Conservation (phyloP, 2,113 vertebrate genomes). For the Periophthalmodon schlosseri region DNA sequence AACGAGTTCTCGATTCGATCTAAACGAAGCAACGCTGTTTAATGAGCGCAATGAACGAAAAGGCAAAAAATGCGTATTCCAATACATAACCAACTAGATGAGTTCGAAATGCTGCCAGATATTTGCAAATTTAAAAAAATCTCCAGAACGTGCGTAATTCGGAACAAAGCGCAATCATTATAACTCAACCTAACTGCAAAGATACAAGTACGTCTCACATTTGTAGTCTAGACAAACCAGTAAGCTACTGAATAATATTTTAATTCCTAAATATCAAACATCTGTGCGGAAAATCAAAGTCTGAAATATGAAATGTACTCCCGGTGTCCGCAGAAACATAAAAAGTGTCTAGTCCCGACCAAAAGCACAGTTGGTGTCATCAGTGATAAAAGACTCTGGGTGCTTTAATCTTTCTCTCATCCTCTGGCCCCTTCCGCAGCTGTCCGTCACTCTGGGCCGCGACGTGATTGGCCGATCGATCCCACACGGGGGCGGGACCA, state of each 20-base stretch:
- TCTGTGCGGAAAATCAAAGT: no score
- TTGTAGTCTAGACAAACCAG: no score
- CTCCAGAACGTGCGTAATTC: not conserved
- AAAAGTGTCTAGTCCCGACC: not conserved
- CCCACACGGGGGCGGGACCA: constrained; percentile 46
- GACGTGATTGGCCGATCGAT: constrained; percentile 63
- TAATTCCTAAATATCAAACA: not conserved
- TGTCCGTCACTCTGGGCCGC: constrained; percentile 58
- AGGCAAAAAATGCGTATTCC: not conserved
- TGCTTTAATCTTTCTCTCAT: constrained; percentile 28
- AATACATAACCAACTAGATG: not conserved
- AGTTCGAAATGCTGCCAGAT: not conserved
- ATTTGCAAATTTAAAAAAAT: not conserved
- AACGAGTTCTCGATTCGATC: constrained; percentile 6
- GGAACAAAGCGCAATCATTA: not conserved
- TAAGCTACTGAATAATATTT: not conserved
- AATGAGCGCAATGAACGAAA: not conserved
- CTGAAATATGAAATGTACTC: no score
- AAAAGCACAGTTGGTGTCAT: constrained; percentile 8
- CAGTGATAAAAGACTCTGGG: constrained; percentile 6
- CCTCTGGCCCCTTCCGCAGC: constrained; percentile 54
- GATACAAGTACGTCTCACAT: no score
- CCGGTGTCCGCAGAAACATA: not conserved
- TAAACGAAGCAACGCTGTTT: not conserved
- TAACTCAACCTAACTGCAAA: not conserved